Percentiles rank a stretch among this genome's conserved stretches.
Evolutionary conservation across 2,888 invertebrate genomes (phyloP).

Genomic region (Rhamnusium bicolor): DNA sequence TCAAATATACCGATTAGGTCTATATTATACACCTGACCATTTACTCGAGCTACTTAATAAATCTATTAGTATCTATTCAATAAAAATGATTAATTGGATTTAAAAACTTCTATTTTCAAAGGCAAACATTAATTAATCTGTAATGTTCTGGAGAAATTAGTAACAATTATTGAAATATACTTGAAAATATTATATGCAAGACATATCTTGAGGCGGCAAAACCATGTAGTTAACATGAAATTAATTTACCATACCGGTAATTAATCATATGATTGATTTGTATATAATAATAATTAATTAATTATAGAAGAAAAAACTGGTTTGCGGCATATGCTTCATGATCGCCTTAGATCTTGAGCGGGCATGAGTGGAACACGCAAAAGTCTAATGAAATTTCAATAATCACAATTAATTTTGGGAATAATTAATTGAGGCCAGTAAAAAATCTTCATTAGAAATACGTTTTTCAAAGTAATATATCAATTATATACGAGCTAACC

Average conservation of each 20-base stretch:
- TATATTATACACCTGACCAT: neutral
- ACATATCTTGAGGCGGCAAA: slow-evolving; percentile 1
- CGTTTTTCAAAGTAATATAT: too few species aligned
- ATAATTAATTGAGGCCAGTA: neutral
- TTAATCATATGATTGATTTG: slow-evolving; percentile 47
- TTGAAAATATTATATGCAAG: slow-evolving; percentile 1
- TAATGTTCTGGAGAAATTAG: slow-evolving; percentile 11
- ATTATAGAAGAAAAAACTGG: slow-evolving; percentile 32
- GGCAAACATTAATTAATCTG: slow-evolving; percentile 2
- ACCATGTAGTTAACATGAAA: slow-evolving; percentile 9
- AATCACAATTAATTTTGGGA: neutral
- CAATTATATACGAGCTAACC: too few species aligned
- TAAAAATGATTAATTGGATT: slow-evolving; percentile 5
- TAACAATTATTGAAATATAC: slow-evolving; percentile 2
- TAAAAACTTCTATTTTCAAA: slow-evolving; percentile 5
- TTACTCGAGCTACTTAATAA: neutral
- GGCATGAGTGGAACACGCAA: neutral
- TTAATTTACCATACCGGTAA: slow-evolving; percentile 36
- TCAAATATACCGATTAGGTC: neutral
- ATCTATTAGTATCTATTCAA: neutral
- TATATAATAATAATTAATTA: slow-evolving; percentile 44
- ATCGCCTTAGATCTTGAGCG: neutral
- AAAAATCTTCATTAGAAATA: too few species aligned
- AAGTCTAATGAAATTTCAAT: neutral
- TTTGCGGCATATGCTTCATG: slow-evolving; percentile 31